Percentiles rank a stretch among this genome's conserved stretches.
These are phyloP conservation scores for Ramazzottius varieornatus DNA, from an alignment of 2,888 invertebrate genomes.

Conservation along the genomic window DNA sequence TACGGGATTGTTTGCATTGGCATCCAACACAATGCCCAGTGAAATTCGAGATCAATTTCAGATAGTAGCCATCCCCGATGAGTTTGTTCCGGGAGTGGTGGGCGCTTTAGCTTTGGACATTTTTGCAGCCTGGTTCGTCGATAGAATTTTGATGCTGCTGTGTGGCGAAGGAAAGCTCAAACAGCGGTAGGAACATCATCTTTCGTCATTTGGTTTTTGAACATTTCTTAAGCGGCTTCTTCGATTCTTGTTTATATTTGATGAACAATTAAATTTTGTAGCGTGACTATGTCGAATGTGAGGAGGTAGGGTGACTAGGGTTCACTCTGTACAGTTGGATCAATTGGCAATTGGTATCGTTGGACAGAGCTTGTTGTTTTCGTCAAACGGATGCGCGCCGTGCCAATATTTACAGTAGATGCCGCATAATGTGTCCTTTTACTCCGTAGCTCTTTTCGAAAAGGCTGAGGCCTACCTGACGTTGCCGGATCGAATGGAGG, in stretches of 20 bases:
- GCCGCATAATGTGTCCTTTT: no score
- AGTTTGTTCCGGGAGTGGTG: not conserved
- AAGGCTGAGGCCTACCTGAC: no score
- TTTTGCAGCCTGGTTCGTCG: not conserved
- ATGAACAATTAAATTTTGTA: not conserved
- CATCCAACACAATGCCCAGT: constrained; percentile 21
- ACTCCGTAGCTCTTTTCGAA: no score
- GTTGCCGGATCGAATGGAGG: no score
- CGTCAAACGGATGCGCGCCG: no score
- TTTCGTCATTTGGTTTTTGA: not conserved
- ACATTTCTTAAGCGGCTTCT: not conserved
- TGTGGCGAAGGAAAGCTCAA: not conserved
- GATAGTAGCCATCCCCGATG: not conserved
- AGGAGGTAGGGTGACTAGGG: no score
- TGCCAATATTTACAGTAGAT: no score
- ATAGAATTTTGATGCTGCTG: not conserved
- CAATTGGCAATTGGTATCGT: no score
- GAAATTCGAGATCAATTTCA: not conserved
- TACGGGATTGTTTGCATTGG: constrained; percentile 50
- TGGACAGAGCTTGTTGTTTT: no score
- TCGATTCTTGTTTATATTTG: not conserved
- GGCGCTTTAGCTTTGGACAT: not conserved
- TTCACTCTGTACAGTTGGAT: no score
- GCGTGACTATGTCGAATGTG: no score
- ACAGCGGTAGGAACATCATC: no score